phyloP scores from a whole-genome alignment of 1,140 invertebrate species.

The Bacillus rossius region DNA sequence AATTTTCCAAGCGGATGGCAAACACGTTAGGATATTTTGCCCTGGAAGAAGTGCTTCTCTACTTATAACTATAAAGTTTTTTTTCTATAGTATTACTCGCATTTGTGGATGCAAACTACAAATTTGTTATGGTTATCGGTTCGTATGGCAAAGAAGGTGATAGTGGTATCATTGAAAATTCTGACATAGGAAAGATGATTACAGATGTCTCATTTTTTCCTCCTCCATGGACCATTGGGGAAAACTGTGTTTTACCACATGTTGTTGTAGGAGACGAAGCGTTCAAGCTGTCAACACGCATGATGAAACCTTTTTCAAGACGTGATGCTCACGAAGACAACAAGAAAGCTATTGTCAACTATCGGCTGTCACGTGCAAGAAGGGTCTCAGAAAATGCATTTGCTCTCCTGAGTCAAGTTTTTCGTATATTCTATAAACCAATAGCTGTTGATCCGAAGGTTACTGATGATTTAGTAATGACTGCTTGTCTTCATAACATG shows the following conservation, averaged over 20 bases:
- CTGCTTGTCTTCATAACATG: constrained; percentile 15
- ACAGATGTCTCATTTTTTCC: constrained; percentile 1
- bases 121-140: constrained; percentile 37
- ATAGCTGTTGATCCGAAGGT: constrained; percentile 14
- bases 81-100: constrained; percentile 41
- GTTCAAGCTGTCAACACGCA: constrained; percentile 29
- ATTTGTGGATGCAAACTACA: constrained; percentile 35
- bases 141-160: constrained; percentile 36
- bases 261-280: constrained; percentile 37
- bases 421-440: constrained; percentile 22
- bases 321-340: constrained; percentile 16
- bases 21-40: constrained; percentile 34
- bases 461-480: constrained; percentile 6
- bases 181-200: background rate
- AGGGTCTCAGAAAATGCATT: constrained; percentile 26
- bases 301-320: constrained; percentile 36
- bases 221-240: constrained; percentile 20
- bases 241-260: constrained; percentile 24
- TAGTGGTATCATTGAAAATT: constrained; percentile 7
- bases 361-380: constrained; percentile 26
- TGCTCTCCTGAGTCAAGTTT: constrained; percentile 19
- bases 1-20: constrained; percentile 31
- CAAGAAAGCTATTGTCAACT: constrained; percentile 27
- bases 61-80: constrained; percentile 43
- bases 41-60: constrained; percentile 33